phyloP scores from a whole-genome alignment of 2,797 vertebrate genomes.

The Capromys pilorides region DNA sequence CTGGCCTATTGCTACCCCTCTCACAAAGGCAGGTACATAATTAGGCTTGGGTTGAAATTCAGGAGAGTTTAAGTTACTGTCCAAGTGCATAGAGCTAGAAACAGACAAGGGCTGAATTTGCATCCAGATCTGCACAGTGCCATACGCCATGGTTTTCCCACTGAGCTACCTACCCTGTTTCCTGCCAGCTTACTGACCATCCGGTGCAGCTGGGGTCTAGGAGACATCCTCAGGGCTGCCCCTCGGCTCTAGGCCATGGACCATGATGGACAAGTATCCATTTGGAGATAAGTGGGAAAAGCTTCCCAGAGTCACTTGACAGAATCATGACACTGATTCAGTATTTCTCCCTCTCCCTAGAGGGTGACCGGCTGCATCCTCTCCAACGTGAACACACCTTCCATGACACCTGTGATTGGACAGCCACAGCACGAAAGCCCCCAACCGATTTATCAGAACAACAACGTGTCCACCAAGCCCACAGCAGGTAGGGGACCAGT shows the following conservation, averaged over 20 bases:
- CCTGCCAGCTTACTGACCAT: neutral
- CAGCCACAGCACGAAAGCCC: constrained; percentile 94
- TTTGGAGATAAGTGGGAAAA: neutral
- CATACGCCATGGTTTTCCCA: neutral
- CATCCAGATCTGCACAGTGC: neutral
- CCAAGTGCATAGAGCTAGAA: neutral
- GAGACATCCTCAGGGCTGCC: neutral
- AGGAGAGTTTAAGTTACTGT: neutral
- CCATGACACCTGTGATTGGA: constrained; percentile 95
- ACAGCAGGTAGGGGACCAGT: constrained; percentile 88
- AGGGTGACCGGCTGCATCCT: constrained; percentile 99
- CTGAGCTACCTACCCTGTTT: neutral
- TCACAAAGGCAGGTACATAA: neutral
- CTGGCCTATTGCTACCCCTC: rapidly evolving
- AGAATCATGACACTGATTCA: neutral
- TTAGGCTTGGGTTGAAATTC: neutral
- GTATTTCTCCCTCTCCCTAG: constrained; percentile 81
- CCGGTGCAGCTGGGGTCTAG: rapidly evolving
- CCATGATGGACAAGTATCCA: rapidly evolving
- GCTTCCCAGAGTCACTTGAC: neutral
- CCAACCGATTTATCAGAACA: constrained; percentile 94
- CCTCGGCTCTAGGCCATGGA: neutral
- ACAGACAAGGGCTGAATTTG: neutral
- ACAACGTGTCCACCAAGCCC: constrained; percentile 90
- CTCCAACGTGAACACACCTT: constrained; percentile 97